Evolutionary conservation across 2,797 vertebrate genomes (phyloP).

Genomic region (Darevskia nairensis): DNA sequence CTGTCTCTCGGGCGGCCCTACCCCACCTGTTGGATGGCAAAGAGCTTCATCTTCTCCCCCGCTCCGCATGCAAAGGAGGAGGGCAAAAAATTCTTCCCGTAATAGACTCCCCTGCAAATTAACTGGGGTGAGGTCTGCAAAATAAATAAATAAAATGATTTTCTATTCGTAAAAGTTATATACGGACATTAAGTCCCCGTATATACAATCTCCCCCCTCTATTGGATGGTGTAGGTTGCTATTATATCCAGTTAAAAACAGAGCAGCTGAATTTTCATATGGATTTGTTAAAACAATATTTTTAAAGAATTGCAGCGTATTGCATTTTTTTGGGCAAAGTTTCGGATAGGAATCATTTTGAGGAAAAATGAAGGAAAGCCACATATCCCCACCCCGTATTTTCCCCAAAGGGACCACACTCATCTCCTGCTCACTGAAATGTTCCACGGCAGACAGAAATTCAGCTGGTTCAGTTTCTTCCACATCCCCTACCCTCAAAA

Average conservation of each 20-base stretch:
- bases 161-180: too few relatives aligned
- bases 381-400: too few relatives aligned
- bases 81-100: too few relatives aligned
- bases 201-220: not conserved
- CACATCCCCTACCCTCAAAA: not conserved
- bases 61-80: not conserved
- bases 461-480: not conserved
- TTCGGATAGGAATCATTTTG: not conserved
- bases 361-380: not conserved
- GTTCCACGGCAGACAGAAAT: not conserved
- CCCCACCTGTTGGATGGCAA: too few relatives aligned
- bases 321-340: not conserved
- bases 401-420: not conserved
- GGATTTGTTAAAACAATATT: not conserved
- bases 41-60: too few relatives aligned
- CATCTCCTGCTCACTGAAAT: too few relatives aligned
- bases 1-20: not conserved
- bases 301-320: not conserved
- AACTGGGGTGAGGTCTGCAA: too few relatives aligned
- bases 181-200: not conserved
- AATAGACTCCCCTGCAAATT: too few relatives aligned
- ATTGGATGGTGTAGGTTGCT: not conserved
- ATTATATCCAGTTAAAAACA: not conserved
- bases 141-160: too few relatives aligned
- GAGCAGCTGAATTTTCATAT: not conserved